These are phyloP conservation scores for Heteropelma amictum DNA, from an alignment of 2,888 invertebrate genomes.

Conservation along the genomic window DNA sequence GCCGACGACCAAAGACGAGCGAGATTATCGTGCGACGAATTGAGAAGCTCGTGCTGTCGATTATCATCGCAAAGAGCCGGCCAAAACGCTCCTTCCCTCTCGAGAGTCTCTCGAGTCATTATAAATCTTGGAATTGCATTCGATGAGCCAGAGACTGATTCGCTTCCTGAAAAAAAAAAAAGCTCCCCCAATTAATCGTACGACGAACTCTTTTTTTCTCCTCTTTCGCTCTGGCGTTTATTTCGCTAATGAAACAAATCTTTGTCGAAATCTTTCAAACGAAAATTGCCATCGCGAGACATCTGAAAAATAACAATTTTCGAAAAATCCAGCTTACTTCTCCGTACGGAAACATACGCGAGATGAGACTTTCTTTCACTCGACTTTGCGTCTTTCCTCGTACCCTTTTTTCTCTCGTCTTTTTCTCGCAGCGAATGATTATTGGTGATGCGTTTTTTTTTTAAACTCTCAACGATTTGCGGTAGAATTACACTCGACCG, in stretches of 20 bases:
- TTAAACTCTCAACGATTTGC: slow-evolving; percentile 34
- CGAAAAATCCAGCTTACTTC: no score
- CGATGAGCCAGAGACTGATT: slow-evolving; percentile 7
- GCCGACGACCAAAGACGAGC: slow-evolving; percentile 29
- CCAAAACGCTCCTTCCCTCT: slow-evolving; percentile 3
- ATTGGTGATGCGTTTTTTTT: not conserved
- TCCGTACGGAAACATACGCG: no score
- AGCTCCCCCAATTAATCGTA: not conserved
- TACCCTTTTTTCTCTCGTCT: not conserved
- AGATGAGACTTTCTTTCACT: no score
- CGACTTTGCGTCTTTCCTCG: not conserved
- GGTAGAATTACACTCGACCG: slow-evolving; percentile 44
- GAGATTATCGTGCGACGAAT: slow-evolving; percentile 49
- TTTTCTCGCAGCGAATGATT: not conserved
- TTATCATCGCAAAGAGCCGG: slow-evolving; percentile 40
- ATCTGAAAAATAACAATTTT: no score
- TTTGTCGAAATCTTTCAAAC: no score
- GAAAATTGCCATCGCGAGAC: no score
- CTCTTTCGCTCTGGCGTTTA: not conserved
- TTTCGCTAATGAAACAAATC: no score
- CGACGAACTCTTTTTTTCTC: not conserved
- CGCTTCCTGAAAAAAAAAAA: slow-evolving; percentile 9
- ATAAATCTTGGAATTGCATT: slow-evolving; percentile 32
- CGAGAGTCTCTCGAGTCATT: not conserved
- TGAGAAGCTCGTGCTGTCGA: slow-evolving; percentile 49